Conservation (phyloP, 2,797 vertebrate genomes). For the Triplophysa bombifrons region DNA sequence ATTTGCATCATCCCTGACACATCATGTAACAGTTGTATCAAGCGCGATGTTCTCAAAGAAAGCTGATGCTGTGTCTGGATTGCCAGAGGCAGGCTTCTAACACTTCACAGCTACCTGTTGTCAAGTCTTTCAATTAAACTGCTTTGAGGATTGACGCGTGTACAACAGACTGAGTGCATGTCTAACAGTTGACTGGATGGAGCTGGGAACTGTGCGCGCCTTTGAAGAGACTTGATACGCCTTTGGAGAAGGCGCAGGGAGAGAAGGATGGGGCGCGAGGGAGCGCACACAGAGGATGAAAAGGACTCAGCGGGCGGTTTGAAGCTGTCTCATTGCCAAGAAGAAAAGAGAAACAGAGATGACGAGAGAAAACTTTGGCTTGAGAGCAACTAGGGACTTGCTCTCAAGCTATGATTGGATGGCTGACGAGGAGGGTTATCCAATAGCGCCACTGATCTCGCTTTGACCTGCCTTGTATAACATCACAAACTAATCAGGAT, state of each 20-base stretch:
- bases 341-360: conserved; percentile 31
- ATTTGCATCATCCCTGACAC: conserved; percentile 8
- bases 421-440: not conserved
- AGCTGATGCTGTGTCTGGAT: conserved; percentile 2
- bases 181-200: conserved; percentile 50
- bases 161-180: conserved; percentile 8
- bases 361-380: conserved; percentile 28
- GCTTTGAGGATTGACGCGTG: not conserved
- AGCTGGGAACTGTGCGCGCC: conserved; percentile 4
- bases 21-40: not conserved
- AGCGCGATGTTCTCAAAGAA: not conserved
- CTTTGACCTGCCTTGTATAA: conserved; percentile 6
- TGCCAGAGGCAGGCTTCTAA: not conserved
- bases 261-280: not conserved
- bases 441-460: not conserved
- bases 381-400: not conserved
- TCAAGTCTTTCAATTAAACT: conserved; percentile 41
- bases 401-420: not conserved
- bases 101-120: conserved; percentile 31
- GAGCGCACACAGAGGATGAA: conserved; percentile 1
- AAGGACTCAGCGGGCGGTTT: conserved; percentile 22
- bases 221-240: conserved; percentile 32
- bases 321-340: conserved; percentile 9
- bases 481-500: not conserved
- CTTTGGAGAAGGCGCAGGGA: conserved; percentile 24